A percentile compares a stretch with the other conserved stretches of the same genome.
Evolutionary conservation across 37 sponge, comb jelly and placozoan species (phyloP).

Genomic region (Eunapius fragilis): DNA sequence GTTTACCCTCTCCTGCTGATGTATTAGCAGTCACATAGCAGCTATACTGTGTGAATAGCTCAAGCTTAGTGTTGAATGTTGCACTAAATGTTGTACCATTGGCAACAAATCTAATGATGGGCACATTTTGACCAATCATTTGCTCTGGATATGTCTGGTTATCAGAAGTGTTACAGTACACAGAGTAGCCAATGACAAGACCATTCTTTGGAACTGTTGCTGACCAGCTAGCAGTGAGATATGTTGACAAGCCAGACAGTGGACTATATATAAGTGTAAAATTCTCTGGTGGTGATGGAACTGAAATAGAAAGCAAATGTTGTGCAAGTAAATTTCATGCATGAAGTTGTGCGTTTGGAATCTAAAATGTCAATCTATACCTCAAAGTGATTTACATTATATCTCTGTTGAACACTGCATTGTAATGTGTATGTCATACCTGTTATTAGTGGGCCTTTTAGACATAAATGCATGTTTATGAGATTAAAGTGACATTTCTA

Average conservation of each 20-base stretch:
- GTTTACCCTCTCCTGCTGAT: not conserved
- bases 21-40: not conserved
- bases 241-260: not conserved
- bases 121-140: not conserved
- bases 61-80: not conserved
- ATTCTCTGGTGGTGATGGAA: not conserved
- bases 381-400: too few species aligned
- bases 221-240: not conserved
- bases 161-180: not conserved
- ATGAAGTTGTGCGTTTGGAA: too few species aligned
- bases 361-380: too few species aligned
- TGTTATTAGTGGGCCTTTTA: too few species aligned
- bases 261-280: not conserved
- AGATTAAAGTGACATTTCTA: too few species aligned
- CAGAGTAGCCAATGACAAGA: not conserved
- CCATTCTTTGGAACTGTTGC: not conserved
- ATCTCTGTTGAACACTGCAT: too few species aligned
- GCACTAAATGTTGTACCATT: not conserved
- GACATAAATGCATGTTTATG: too few species aligned
- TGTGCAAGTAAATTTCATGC: too few species aligned
- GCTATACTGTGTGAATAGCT: not conserved
- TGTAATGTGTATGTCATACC: too few species aligned
- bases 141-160: not conserved
- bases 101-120: not conserved
- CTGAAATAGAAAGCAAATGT: too few species aligned